phyloP scores from a whole-genome alignment of 2,797 vertebrate species.

The Crocodylus rhombifer region DNA sequence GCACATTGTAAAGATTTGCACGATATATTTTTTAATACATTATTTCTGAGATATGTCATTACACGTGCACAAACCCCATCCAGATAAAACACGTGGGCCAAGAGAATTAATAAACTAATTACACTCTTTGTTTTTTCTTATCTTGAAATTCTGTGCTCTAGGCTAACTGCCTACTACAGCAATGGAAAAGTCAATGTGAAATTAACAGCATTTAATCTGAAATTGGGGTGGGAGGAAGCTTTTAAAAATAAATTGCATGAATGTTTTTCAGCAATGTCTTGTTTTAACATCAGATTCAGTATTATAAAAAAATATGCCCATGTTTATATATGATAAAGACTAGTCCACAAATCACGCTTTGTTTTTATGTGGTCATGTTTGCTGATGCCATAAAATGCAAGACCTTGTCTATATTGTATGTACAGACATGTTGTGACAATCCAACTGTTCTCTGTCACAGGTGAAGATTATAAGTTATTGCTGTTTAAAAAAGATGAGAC shows the following conservation, averaged over 20 bases:
- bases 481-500: background rate
- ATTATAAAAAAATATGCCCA: background rate
- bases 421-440: background rate
- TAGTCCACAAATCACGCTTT: background rate
- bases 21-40: too few relatives aligned
- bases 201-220: slow-evolving; percentile 25
- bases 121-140: too few relatives aligned
- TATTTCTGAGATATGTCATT: too few relatives aligned
- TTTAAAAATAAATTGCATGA: background rate
- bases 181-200: background rate
- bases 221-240: background rate
- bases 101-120: slow-evolving; percentile 47
- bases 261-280: background rate
- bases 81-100: background rate
- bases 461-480: background rate
- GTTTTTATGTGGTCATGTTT: background rate
- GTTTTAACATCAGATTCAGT: background rate
- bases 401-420: background rate
- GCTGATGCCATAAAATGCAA: background rate
- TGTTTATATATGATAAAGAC: background rate
- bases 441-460: background rate
- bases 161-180: background rate
- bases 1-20: too few relatives aligned
- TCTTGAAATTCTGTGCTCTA: background rate
- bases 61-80: background rate